Conservation (phyloP, 2,113 vertebrate species). For the Rhabdomys dilectus region DNA sequence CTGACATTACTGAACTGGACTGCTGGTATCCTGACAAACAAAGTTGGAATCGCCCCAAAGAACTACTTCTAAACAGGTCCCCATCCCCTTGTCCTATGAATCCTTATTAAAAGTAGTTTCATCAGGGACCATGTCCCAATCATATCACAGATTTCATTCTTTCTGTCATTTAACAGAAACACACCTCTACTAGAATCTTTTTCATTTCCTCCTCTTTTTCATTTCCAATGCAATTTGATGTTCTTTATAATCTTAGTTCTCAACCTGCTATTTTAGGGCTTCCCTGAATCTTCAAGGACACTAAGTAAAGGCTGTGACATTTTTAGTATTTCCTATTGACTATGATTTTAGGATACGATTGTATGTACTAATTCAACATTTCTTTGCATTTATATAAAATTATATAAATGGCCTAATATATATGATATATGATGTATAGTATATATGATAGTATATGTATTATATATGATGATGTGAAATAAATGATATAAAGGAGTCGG, state of each 20-base stretch:
- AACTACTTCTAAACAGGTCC: too few species aligned
- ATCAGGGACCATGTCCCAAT: not conserved
- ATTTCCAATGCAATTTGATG: slow-evolving; percentile 1
- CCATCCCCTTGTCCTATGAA: too few species aligned
- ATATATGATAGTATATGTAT: too few species aligned
- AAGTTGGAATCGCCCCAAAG: too few species aligned
- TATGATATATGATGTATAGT: too few species aligned
- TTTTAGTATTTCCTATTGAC: not conserved
- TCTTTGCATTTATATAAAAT: slow-evolving; percentile 29
- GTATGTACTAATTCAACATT: not conserved
- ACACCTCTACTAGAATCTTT: not conserved
- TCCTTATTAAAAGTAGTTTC: not conserved
- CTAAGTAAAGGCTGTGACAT: not conserved
- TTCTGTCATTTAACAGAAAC: not conserved
- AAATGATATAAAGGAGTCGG: not conserved
- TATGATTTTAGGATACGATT: not conserved
- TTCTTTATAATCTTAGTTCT: slow-evolving; percentile 6
- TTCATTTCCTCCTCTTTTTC: slow-evolving; percentile 25
- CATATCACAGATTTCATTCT: not conserved
- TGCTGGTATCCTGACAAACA: too few species aligned
- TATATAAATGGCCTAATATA: not conserved
- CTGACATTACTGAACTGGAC: too few species aligned
- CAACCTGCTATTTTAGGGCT: not conserved
- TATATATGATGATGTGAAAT: too few species aligned
- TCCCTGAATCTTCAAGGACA: not conserved